Evolutionary conservation across 2,888 invertebrate genomes (phyloP).

Genomic region (Tipula helvola): DNA sequence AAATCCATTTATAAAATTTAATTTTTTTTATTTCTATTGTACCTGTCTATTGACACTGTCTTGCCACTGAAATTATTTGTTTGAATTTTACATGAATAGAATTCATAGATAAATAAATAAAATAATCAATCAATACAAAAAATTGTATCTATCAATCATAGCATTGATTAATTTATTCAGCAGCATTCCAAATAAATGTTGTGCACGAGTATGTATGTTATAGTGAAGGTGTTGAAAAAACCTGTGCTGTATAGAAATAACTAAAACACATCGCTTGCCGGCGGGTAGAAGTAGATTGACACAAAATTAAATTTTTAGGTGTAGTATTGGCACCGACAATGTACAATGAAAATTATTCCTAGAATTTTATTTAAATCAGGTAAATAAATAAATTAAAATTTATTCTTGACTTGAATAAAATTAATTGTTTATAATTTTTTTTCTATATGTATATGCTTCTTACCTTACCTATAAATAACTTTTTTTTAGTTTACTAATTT

Average conservation of each 20-base stretch:
- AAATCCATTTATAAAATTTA: neutral
- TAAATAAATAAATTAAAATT: neutral
- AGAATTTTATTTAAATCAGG: neutral
- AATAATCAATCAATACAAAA: neutral
- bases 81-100: neutral
- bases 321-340: neutral
- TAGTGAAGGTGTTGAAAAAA: neutral
- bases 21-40: neutral
- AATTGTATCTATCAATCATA: neutral
- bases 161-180: neutral
- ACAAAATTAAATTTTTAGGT: no score
- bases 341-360: neutral
- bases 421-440: neutral
- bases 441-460: neutral
- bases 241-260: neutral
- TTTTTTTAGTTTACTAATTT: neutral
- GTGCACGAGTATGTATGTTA: neutral
- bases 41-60: neutral
- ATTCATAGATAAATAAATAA: neutral
- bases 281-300: neutral
- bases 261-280: neutral
- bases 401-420: neutral
- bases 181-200: neutral
- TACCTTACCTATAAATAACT: neutral
- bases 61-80: neutral